Evolutionary conservation across 2,113 vertebrate genomes (phyloP), one percentile per base, ranked within the genome.

Genomic region (Pan paniscus): DNA sequence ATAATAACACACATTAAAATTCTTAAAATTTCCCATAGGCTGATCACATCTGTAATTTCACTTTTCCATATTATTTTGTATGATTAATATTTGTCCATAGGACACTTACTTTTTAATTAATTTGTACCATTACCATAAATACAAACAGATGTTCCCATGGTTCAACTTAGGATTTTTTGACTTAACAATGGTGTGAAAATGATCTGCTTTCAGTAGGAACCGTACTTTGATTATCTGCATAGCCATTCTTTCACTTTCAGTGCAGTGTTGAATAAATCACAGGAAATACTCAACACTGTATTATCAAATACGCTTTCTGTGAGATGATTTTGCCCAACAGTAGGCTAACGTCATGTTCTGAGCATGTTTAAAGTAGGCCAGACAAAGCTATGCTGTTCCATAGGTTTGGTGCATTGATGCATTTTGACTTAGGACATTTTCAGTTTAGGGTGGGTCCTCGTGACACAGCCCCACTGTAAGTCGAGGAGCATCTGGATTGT

Each of bases 211-310:
- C 68, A 38, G n/a, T 38, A 72, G 68, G n/a, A 38, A 10, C 18
- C 8, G 0, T 38, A 22, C 68, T 38, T 38, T 5, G n/a, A 38
- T 18, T 1, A 23, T 61, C 68, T n/a, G 4, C 0, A n/a, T 8
- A 9, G 35, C n/a, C 68, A 38, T 18, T 38, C 68, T 38, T 72
- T 72, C 68, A 72, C 18, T 38, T 22, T 38, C 68, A 1, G 18
- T 38, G 18, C n/a, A 17, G 30, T 32, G 9, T 72, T 72, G 17
- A n/a, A 72, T n/a, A 38, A 22, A 5, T 72, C 3, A 38, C n/a
- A 23, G 14, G 67, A 70, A 35, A 70, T 4, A 17, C 16, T n/a
- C 67, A n/a, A 70, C 67, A n/a, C 16, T 3, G 17, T 18, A 3
- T 32, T 70, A 18, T n/a, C 7, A n/a, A 18, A n/a, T 16, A 70